Base-by-base conservation (phyloP, 2,797 vertebrate genomes). In the Lacerta viridis region DNA sequence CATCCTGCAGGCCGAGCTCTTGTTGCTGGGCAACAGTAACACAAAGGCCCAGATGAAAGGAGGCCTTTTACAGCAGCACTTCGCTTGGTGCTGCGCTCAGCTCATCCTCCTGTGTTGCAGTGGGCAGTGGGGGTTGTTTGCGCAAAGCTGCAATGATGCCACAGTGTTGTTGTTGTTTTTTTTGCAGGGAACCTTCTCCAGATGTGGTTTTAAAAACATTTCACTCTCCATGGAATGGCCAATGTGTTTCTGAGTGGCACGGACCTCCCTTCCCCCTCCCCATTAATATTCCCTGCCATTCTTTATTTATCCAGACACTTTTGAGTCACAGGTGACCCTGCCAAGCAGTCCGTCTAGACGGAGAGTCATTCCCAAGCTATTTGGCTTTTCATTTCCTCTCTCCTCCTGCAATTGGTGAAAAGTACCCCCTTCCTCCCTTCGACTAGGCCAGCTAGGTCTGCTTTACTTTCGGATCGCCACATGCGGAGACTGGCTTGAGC, bases 281-380 rank as follows among this genome's bases (percentile, higher is more conserved):
- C 85, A n/a, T 89, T 92, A 79, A 77, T 74, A 89, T 85, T 91
- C 88, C 76, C 86, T 92, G 59, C 83, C 88, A 80, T 80, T 81
- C 55, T 25, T 85, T 81, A 74, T 75, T 81, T 85, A 64, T 85
- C 78, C 88, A 89, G 83, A 75, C 59, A 39, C 78, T 41, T 76
- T 89, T 89, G 88, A 89, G 88, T 89, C 88, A 89, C 88, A 89
- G 83, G 88, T 89, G 83, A 68, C 59, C 83, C 78, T 89, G 88
- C 88, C 88, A 89, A 89, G 78, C 77, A 75, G 69, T 23, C 83
- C 18, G 88, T 89, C 88, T 89, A 89, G 88, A 89, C 88, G 76
- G 36, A 89, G 69, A 89, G 78, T 89, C 88, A 89, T 89, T 81
- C 78, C 69, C 78, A 68, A 89, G 88, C 71, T 85, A 89, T 89